Evolutionary conservation across 2,113 vertebrate genomes (phyloP).

Genomic region (Lathamus discolor): DNA sequence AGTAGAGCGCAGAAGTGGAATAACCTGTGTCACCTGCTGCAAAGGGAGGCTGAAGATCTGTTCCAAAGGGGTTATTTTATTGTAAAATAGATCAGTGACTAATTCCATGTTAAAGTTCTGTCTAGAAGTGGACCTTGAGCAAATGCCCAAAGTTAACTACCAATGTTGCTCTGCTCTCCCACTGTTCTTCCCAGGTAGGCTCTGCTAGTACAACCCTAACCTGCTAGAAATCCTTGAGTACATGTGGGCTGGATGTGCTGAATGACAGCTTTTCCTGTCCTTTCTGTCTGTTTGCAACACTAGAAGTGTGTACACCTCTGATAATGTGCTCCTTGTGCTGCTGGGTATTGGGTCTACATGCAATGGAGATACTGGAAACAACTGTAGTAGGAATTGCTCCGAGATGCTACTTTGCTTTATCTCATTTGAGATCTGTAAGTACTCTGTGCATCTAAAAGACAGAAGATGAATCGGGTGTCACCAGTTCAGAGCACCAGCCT

Average conservation of each 20-base stretch:
- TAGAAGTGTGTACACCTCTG: rapidly evolving
- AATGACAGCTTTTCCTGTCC: background rate
- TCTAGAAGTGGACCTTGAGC: background rate
- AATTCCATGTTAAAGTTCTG: background rate
- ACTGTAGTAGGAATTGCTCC: background rate
- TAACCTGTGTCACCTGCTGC: background rate
- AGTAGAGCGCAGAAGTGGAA: background rate
- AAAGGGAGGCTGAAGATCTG: background rate
- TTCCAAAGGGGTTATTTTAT: background rate
- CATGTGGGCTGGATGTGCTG: background rate
- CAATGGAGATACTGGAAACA: rapidly evolving
- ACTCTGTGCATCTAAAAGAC: background rate
- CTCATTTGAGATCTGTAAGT: background rate
- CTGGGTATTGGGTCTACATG: rapidly evolving
- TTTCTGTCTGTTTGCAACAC: background rate
- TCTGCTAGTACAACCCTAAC: background rate
- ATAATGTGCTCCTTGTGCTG: rapidly evolving
- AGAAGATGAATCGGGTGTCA: background rate
- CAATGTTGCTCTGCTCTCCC: background rate
- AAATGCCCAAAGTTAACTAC: background rate
- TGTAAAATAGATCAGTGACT: rapidly evolving
- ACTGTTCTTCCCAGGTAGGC: rapidly evolving
- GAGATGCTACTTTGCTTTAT: background rate
- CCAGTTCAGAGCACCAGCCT: background rate
- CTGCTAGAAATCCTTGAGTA: background rate